Evolutionary conservation across 2,888 invertebrate genomes (phyloP).

Genomic region (Agrochola circellaris): DNA sequence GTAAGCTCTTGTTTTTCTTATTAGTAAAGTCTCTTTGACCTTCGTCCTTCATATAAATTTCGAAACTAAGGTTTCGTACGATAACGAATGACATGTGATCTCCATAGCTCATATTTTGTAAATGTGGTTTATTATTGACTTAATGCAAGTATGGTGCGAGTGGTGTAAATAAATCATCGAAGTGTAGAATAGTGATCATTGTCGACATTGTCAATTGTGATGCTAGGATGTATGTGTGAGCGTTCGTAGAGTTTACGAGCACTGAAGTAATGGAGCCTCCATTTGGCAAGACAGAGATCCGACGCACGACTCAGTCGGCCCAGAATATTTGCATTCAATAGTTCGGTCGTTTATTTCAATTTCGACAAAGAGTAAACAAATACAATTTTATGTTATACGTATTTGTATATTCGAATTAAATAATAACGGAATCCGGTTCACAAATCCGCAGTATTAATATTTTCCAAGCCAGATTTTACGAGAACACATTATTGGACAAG

Average conservation of each 20-base stretch:
- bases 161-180: slow-evolving; percentile 66
- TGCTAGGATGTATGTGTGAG: slow-evolving; percentile 49
- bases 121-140: slow-evolving; percentile 52
- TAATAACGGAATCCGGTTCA: slow-evolving; percentile 16
- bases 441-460: slow-evolving; percentile 32
- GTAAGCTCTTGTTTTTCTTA: slow-evolving; percentile 49
- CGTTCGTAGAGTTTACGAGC: slow-evolving; percentile 61
- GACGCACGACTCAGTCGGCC: slow-evolving; percentile 1
- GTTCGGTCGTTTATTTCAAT: slow-evolving; percentile 20
- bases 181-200: slow-evolving; percentile 68
- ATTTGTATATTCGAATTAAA: slow-evolving; percentile 4
- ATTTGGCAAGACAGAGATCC: slow-evolving; percentile 46
- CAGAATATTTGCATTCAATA: slow-evolving; percentile 5
- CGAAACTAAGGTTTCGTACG: slow-evolving; percentile 61
- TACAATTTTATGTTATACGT: not conserved
- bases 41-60: slow-evolving; percentile 51
- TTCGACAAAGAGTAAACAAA: not conserved
- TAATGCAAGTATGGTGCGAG: slow-evolving; percentile 54
- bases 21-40: slow-evolving; percentile 29
- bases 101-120: slow-evolving; percentile 64
- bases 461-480: slow-evolving; percentile 30
- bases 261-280: slow-evolving; percentile 49
- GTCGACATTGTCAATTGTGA: slow-evolving; percentile 75
- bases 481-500: slow-evolving; percentile 36
- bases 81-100: slow-evolving; percentile 62